Evolutionary conservation across 2,888 invertebrate genomes (phyloP), one percentile per base, ranked within the genome.

Genomic region (Tethea ocularis): DNA sequence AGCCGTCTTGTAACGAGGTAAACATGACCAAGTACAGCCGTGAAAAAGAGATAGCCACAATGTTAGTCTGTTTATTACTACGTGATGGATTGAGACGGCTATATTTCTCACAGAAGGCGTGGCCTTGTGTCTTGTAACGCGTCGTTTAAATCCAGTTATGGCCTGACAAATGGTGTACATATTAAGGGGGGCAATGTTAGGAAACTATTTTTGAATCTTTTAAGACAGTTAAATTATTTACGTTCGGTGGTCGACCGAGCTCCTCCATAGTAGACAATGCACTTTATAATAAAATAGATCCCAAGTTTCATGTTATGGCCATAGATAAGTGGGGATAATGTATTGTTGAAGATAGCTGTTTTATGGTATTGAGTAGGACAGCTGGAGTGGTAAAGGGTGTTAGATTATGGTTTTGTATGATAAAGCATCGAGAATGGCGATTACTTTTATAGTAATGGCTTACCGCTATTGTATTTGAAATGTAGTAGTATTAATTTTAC

Each of bases 121-220:
- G 83, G 74, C 84, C 77, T 77, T 71, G 81, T 71, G 72, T 84
- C 78, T 83, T 84, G 88, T 85, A 88, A 86, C 85, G 89, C 83
- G 80, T 83, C 86, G 87, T 91, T 93, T 91, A 93, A 93, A 93
- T 92, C 90, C 87, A 91, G 93, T 93, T 93, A 93, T 90, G 89
- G 91, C 80, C 93, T 92, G 93, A 91, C 91, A 93, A 93, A 93
- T 92, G 93, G 93, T 91, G 89, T 89, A 91, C 91, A 91, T 91
- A 92, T 92, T 91, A 91, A 88, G 89, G 91, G 90, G 91, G 93
- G 92, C 89, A 89, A 90, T 90, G 92, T 91, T 90, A 91, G 91
- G 86, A 92, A 91, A 93, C 93, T 93, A 93, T 93, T 93, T 93
- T 93, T 93, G 93, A 93, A 93, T 93, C 92, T 93, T 93, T 93